Conservation (phyloP, 2,797 vertebrate genomes). For the Gymnothorax javanicus region DNA sequence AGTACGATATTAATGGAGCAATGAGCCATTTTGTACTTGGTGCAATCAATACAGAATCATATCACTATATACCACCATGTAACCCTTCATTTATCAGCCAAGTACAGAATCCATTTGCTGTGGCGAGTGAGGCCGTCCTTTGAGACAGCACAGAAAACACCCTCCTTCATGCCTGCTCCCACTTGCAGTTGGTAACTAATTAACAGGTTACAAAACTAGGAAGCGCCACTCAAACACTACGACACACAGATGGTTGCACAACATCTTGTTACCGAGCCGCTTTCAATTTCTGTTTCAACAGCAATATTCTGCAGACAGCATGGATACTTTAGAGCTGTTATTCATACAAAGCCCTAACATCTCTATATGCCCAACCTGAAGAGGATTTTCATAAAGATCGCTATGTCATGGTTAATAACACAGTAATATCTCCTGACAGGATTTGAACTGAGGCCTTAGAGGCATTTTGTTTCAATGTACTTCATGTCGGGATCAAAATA, state of each 20-base stretch:
- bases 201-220: not conserved
- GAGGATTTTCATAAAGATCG: not conserved
- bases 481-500: not conserved
- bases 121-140: not conserved
- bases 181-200: slow-evolving; percentile 3
- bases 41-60: not conserved
- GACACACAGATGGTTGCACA: not conserved
- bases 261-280: not conserved
- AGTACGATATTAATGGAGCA: not conserved
- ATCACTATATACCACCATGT: not conserved
- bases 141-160: not conserved
- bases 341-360: not conserved
- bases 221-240: not conserved
- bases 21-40: not conserved
- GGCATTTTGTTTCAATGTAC: not conserved
- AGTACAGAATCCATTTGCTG: not conserved
- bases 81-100: not conserved
- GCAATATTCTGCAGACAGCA: slow-evolving; percentile 8
- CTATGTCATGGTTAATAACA: not conserved
- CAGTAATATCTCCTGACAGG: not conserved
- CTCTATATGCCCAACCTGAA: not conserved
- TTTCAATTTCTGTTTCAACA: slow-evolving; percentile 6
- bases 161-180: not conserved
- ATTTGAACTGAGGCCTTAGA: not conserved
- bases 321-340: slow-evolving; percentile 8